A percentile compares a stretch with the other conserved stretches of the same genome.
Evolutionary conservation across 2,797 vertebrate genomes (phyloP).

Genomic region (Eidolon dupreanum): DNA sequence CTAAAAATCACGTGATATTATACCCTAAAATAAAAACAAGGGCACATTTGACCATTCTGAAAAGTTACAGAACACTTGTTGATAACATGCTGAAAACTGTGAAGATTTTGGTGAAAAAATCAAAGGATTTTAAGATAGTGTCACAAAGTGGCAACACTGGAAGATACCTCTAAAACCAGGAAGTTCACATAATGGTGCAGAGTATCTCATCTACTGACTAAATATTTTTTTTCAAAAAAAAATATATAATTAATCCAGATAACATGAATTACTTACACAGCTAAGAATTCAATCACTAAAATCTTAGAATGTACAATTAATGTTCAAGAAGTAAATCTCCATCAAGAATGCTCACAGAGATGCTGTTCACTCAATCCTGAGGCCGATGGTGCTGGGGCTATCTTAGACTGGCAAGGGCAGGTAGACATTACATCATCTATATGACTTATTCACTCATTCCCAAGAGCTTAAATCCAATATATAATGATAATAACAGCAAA

Average conservation of each 20-base stretch:
- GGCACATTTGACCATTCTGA: not conserved
- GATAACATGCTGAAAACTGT: not conserved
- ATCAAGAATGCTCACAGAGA: not conserved
- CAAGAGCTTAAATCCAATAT: not conserved
- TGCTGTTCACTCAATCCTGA: not conserved
- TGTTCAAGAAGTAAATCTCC: not conserved
- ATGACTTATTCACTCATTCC: not conserved
- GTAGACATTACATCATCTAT: not conserved
- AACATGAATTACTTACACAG: slow-evolving; percentile 15
- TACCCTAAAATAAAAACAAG: not conserved
- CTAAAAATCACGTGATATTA: not conserved
- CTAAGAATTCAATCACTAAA: slow-evolving; percentile 19
- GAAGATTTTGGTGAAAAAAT: not conserved
- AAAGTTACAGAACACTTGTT: slow-evolving; percentile 13
- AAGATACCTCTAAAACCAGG: not conserved
- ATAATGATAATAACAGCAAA: not conserved
- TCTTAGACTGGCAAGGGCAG: not conserved
- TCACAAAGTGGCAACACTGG: not conserved
- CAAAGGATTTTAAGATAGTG: not conserved
- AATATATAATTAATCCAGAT: not conserved
- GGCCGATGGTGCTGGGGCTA: not conserved
- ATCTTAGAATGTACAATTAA: not conserved
- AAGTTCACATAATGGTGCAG: not conserved
- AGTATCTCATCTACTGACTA: not conserved
- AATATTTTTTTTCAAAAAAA: not conserved